Conservation (phyloP, 2,888 invertebrate genomes). For the Nyleta sp. region DNA sequence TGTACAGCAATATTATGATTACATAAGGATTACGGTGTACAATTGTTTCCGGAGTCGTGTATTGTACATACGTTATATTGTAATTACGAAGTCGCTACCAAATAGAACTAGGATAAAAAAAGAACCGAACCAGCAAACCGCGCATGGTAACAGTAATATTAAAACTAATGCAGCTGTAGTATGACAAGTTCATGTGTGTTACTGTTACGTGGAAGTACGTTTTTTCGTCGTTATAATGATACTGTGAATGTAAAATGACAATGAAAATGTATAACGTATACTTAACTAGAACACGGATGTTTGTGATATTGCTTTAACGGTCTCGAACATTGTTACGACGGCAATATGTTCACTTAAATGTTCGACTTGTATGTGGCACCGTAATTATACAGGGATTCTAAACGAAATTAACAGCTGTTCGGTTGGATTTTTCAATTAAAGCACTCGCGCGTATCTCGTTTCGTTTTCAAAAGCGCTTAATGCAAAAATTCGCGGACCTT, state of each 20-base stretch:
- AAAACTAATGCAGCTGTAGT: constrained; percentile 31
- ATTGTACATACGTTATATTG: constrained; percentile 53
- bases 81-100: constrained; percentile 34
- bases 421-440: not conserved
- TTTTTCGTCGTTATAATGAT: constrained; percentile 54
- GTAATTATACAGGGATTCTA: constrained; percentile 19
- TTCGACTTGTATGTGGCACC: constrained; percentile 35
- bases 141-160: constrained; percentile 38
- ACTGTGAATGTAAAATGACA: constrained; percentile 46
- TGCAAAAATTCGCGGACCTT: not conserved
- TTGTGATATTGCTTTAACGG: constrained; percentile 47
- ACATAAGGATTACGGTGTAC: constrained; percentile 27
- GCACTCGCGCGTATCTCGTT: not conserved
- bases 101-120: constrained; percentile 39
- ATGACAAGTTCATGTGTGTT: constrained; percentile 35
- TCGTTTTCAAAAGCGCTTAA: constrained; percentile 2
- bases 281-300: constrained; percentile 44
- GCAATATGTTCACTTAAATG: constrained; percentile 38
- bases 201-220: constrained; percentile 40
- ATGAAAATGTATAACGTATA: constrained; percentile 54
- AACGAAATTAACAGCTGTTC: constrained; percentile 11
- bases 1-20: constrained; percentile 39
- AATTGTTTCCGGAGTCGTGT: constrained; percentile 22
- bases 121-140: constrained; percentile 45
- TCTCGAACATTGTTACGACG: constrained; percentile 35